Base-by-base conservation (phyloP, 2,888 invertebrate genomes). In the Micoletzkya japonica region DNA sequence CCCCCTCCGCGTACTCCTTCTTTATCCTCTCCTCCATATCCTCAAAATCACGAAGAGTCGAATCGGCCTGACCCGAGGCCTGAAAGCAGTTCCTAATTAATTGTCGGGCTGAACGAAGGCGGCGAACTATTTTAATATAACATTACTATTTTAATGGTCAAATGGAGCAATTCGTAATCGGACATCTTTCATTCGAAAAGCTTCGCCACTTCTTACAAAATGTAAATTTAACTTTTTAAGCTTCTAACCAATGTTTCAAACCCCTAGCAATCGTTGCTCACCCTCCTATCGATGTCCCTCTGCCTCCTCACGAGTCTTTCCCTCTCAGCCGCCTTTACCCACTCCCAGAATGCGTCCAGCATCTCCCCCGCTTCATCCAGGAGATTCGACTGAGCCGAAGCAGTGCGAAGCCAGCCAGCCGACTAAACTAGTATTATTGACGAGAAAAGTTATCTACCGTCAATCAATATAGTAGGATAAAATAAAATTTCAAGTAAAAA, bases 341-440 rank as follows among this genome's bases (percentile, higher is more conserved):
- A 63, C 63, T 30, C 26, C 63, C 63, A 63, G 63, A 63, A 63
- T 4, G 50, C 30, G 28, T 63, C 63, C 17, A 63, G 63, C 26
- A 63, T 20, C 26, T 28, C 20, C 14, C 20, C 44, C 44, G 20
- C 20, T 20, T 44, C 44, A 20, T 44, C 44, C 44, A 44, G 10
- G 10, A 44, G 10, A 10, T 14, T 20, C 10, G 14, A 14, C 14
- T 20, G 44, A 20, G 44, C 44, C 14, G 44, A 44, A 10, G 44
- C 10, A 20, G 44, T 20, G 20, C 44, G 14, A 20, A 14, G 44
- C 20, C 44, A 44, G 44, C 44, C 20, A 14, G 14, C 20, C 14
- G 20, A 14, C 10, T 10, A 14, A 20, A 20, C 44, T 44, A 44
- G 10, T 44, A 44, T 44, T 44, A 44, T 44, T 44, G n/a, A n/a